Base-by-base conservation (phyloP, 2,113 vertebrate genomes). In the Oostethus manadensis region DNA sequence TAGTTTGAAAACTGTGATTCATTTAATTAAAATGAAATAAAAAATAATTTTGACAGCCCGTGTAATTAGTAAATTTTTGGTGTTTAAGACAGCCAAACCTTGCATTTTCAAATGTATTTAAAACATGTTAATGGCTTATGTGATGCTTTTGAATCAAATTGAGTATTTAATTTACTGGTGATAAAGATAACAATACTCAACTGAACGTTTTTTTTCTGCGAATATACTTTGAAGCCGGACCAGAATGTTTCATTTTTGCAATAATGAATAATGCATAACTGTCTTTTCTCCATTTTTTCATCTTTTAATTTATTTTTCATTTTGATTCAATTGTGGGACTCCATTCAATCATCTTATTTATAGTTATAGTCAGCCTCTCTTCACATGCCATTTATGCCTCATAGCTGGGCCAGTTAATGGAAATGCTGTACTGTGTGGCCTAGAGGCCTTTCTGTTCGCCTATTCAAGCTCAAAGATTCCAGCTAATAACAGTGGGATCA, bases 321-420 rank as follows among this genome's bases (percentile, higher is more conserved):
- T 49, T 29, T 21, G 1, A 44, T 17, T 13, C 49, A 0, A 3
- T 6, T 15, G 23, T 8, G n/a, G 48, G 9, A 43, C 13, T 26
- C 10, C 13, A 43, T n/a, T 42, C 1, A 38, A 16, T 61, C 17
- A 4, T 13, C 10, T 72, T 38, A 18, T 59, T 21, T 22, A 62
- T 64, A 62, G 22, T 57, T 66, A 15, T 49, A 51, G 38, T 8
- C 71, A 64, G 63, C 51, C 26, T 59, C 35, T 42, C 49, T 20
- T 17, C 40, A 44, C 14, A 55, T 21, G 68, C 68, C 51, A 50
- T 11, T 26, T 44, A 64, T 57, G 70, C 69, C 58, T 64, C 51
- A 65, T 55, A 35, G 62, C 64, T 76, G 51, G 71, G 78, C 72
- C 68, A 54, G 35, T 72, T 81, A 78, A 83, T 83, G 76, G 63